A percentile compares a stretch with the other conserved stretches of the same genome.
phyloP scores from a whole-genome alignment of 2,888 invertebrate genomes.

The Ornithoptera priamus region DNA sequence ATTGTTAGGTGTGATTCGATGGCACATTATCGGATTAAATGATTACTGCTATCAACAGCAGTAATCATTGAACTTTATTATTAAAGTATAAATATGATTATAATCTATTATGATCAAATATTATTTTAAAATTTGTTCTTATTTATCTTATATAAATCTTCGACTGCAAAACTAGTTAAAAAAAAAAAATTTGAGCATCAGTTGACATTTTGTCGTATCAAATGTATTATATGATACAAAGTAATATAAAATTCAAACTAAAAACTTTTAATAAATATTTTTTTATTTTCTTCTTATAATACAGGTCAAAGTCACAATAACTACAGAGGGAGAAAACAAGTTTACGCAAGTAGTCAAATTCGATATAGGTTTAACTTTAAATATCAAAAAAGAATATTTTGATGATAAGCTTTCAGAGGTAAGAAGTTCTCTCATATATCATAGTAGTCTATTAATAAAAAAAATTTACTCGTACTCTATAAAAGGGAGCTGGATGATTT shows the following conservation, averaged over 20 bases:
- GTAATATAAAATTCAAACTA: no score
- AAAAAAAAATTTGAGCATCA: background rate
- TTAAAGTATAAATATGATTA: background rate
- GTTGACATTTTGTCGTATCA: background rate
- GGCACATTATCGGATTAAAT: background rate
- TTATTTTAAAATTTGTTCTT: background rate
- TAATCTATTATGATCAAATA: background rate
- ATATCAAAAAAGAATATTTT: conserved; percentile 49
- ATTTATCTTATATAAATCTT: background rate
- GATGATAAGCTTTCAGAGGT: conserved; percentile 53
- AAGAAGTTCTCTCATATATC: conserved; percentile 31
- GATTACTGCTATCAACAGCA: background rate
- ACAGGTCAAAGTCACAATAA: conserved; percentile 51
- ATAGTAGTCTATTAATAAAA: background rate
- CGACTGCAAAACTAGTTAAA: background rate
- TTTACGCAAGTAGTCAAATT: conserved; percentile 48
- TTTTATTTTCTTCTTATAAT: conserved; percentile 27
- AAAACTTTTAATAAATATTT: background rate
- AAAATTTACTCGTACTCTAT: no score
- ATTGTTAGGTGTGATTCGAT: no score
- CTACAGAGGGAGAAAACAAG: conserved; percentile 47
- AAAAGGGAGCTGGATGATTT: no score
- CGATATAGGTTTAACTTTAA: conserved; percentile 37
- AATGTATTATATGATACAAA: background rate
- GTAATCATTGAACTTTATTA: background rate